Base-by-base conservation (phyloP, 1,140 invertebrate genomes). In the Drosophila seguyi region DNA sequence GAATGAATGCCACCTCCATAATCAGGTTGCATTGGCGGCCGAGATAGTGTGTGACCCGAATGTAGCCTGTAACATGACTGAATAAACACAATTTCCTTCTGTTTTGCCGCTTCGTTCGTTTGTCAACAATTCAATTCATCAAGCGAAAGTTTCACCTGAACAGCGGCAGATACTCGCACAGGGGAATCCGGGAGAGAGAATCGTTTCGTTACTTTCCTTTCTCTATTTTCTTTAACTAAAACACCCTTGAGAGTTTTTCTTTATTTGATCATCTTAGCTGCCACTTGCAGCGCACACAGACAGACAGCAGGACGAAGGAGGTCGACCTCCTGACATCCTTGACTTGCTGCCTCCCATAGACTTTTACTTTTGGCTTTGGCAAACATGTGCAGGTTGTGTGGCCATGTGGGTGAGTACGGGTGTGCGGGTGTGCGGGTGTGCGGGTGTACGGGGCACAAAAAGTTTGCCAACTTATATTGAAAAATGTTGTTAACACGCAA, bases 51-150 rank as follows among this genome's bases (percentile, higher is more conserved):
- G 10, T 41, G 36, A 62, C 42, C 47, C 50, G 22, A 45, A 66
- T 68, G 59, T 81, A 74, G 79, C 60, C 80, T 79, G 84, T 75
- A 88, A 90, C 77, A 81, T 90, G 84, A 88, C 85, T 88, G 85
- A 88, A 85, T 88, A 88, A 88, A 88, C 85, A 88, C 84, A 88
- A 88, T 88, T 88, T 88, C 75, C 80, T 68, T 74, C 67, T 80
- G 72, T 88, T 88, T 90, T 84, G 85, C 85, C 76, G 84, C 52
- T 75, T 60, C 58, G 45, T 48, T 79, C 79, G 81, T 85, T 81
- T 88, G 84, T 88, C 80, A 88, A 88, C 84, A 90, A 87, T 90
- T 88, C 85, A 90, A 88, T 88, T 90, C 85, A 88, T 88, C 85
- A 88, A 81, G 85, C 73, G 65, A 81, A 80, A 87, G 80, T 87